Evolutionary conservation across 2,888 invertebrate species (phyloP), one percentile per base, ranked within the genome.

Genomic region (Ellobium chinense): DNA sequence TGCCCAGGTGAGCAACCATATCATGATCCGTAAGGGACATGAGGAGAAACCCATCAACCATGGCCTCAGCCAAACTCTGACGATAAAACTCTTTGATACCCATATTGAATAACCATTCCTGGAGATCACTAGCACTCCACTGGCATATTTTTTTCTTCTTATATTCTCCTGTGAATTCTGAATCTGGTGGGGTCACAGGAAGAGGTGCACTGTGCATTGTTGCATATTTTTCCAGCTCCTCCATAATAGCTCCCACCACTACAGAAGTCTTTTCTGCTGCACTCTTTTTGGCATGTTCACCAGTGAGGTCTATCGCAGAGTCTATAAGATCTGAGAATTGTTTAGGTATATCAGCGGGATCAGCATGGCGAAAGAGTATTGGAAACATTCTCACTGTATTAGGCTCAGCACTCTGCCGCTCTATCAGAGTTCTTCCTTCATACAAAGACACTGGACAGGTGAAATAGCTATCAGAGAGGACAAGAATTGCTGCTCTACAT

Each of bases 11-110:
- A 7, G 85, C 83, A 2, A 90, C 87, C 92, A 92, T 90, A 82
- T 92, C 92, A 58, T 88, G 88, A 73, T 92, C 92, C 1, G 91
- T 91, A 54, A 92, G 84, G 0, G 91, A 91, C 90, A 91, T 90
- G n/a, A 92, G 85, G n/a, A 92, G 85, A 83, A 92, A 92, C 0
- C 92, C 92, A 83, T 92, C 92, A 27, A 92, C 90, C 90, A 90
- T 90, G 63, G 88, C 86, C 83, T 92, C 92, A 4, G 92, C 92
- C 46, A 92, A 77, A 75, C 89, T 91, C 83, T 92, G 92, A n/a
- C 92, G 83, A 80, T 92, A 92, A 75, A 92, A 92, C 81, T 92
- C 92, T 77, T 91, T 91, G 65, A 92, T 89, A 29, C 91, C 92
- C 4, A 92, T 85, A 60, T 89, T 89, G 75, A 87, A 91, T 54